Base-by-base conservation (phyloP, 2,797 vertebrate species). In the Lepus oiostolus region DNA sequence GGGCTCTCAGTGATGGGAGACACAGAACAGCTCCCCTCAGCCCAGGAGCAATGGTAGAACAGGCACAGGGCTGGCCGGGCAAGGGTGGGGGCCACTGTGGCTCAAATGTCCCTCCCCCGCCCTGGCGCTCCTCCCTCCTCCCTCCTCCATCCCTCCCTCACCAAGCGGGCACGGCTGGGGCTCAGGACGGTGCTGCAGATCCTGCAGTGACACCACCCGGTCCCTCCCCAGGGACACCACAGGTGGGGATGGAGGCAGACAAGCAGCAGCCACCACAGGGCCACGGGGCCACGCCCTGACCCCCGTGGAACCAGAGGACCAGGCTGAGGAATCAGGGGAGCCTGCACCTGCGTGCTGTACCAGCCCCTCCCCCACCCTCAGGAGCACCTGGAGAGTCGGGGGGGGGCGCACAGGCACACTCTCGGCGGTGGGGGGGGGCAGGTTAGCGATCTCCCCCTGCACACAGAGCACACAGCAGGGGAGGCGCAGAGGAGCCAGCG, bases 401-500 rank as follows among this genome's bases (percentile, higher is more conserved):
- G 13, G 54, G 5, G 35, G 32, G 68, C 7, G 17, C 32, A 19
- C 6, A 2, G 13, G 54, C 54, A 58, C 54, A 16, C 13, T 35
- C 35, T 35, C 30, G 1, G 72, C 42, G 10, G n/a, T 10, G 28
- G n/a, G n/a, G 21, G 28, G n/a, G 7, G 10, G 19, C 26, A 1
- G 9, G 1, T 1, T 5, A 22, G 60, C 13, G 58, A 50, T 4
- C 21, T 1, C 13, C 82, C 1, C 2, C 62, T 38, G 30, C 54
- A 58, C 54, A 58, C 42, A 11, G n/a, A 71, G 70, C 8, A 24
- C 32, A 19, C 4, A 2, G 13, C 42, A 3, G 71, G 9, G 35
- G 19, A 32, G 54, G 7, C 7, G 14, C 26, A 1, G 9, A 52
- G 32, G 1, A 1, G n/a, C 0, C 6, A 21, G 58, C 16, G 54